phyloP scores from a whole-genome alignment of 37 sponge, comb jelly and placozoan genomes.

The Diacarnus erythraeanus region DNA sequence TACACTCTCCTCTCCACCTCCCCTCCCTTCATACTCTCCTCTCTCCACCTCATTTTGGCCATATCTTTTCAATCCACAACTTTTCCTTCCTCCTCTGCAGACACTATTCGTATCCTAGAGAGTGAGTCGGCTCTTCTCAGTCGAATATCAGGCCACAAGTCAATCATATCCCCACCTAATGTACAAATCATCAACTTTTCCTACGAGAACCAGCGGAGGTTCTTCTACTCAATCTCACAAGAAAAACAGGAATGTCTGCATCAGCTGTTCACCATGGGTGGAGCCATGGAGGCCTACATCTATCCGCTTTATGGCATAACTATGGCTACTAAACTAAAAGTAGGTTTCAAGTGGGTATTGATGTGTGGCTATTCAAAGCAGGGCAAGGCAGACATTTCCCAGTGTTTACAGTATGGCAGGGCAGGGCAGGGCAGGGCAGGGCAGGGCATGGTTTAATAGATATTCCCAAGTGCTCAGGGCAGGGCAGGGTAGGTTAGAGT shows the following conservation, averaged over 20 bases:
- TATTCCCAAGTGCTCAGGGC: background rate
- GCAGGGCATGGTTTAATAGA: too few relatives aligned
- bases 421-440: too few relatives aligned
- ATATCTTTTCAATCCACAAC: background rate
- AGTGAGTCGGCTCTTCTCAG: constrained; percentile 12
- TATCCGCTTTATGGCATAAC: constrained; percentile 52
- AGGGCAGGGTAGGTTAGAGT: too few relatives aligned
- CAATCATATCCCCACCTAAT: constrained; percentile 17
- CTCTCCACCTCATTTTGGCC: background rate
- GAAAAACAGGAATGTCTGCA: constrained; percentile 12
- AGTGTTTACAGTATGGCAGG: too few relatives aligned
- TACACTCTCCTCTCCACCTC: background rate
- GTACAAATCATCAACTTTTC: constrained; percentile 39
- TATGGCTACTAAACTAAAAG: constrained; percentile 52
- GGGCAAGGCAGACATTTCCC: too few relatives aligned
- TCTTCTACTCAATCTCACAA: constrained; percentile 3
- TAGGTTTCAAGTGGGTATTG: too few relatives aligned
- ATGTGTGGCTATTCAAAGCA: too few relatives aligned
- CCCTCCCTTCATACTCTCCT: background rate
- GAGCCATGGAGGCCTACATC: constrained; percentile 23
- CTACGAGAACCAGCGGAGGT: constrained; percentile 1
- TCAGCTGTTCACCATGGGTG: constrained; percentile 28
- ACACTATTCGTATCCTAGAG: background rate
- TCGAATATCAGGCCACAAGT: constrained; percentile 21
- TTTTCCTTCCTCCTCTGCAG: background rate